A percentile compares a stretch with the other conserved stretches of the same genome.
These are phyloP conservation scores for Pammene fasciana DNA, from an alignment of 2,888 invertebrate species.

Conservation along the genomic window DNA sequence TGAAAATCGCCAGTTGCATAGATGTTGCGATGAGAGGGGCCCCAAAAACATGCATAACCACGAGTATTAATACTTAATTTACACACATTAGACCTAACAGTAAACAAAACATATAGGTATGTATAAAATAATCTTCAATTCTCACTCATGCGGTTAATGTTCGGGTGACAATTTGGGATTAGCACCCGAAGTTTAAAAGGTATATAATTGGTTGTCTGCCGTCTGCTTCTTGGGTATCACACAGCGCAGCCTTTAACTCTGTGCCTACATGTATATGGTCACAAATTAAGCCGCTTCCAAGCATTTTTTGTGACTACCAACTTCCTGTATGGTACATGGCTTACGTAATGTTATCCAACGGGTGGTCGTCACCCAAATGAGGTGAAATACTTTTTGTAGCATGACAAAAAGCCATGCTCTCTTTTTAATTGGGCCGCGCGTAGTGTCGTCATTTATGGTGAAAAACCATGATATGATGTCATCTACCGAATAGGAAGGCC, in stretches of 20 bases:
- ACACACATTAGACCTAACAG: not conserved
- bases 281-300: conserved; percentile 14
- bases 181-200: no score
- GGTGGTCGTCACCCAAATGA: conserved; percentile 36
- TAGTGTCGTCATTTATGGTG: conserved; percentile 32
- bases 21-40: not conserved
- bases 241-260: not conserved
- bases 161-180: no score
- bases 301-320: conserved; percentile 28
- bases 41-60: not conserved
- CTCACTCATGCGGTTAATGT: no score
- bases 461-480: conserved; percentile 39
- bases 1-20: not conserved
- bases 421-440: conserved; percentile 40
- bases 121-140: no score
- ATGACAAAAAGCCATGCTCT: conserved; percentile 38
- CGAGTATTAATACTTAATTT: not conserved
- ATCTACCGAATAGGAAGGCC: conserved; percentile 22
- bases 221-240: not conserved
- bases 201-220: no score
- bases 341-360: conserved; percentile 39
- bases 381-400: conserved; percentile 35
- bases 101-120: no score
- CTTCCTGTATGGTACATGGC: conserved; percentile 29
- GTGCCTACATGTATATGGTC: conserved; percentile 8